phyloP scores from a whole-genome alignment of 2,888 invertebrate species.

The Pristionchus arcanus region DNA sequence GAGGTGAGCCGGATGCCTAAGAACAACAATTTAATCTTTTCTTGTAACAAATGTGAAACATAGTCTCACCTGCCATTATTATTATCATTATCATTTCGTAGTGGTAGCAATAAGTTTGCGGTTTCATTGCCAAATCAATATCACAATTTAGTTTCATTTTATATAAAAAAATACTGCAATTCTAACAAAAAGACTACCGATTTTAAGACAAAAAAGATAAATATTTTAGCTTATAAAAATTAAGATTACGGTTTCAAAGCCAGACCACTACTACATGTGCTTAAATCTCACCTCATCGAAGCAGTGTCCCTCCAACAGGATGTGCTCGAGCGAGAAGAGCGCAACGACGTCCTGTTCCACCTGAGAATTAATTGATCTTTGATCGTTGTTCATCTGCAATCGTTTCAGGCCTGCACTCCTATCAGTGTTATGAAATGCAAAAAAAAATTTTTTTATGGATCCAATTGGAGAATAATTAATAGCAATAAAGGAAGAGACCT shows the following conservation, averaged over 20 bases:
- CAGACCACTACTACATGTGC: not conserved
- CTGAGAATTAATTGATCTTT: slow-evolving; percentile 65
- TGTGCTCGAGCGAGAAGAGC: slow-evolving; percentile 95
- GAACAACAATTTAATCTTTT: too few species aligned
- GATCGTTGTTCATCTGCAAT: too few species aligned
- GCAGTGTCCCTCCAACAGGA: slow-evolving; percentile 95
- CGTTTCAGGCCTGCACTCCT: too few species aligned
- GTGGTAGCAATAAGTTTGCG: too few species aligned
- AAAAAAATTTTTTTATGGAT: too few species aligned
- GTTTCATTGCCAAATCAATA: too few species aligned
- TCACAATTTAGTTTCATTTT: not conserved
- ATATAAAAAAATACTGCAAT: not conserved
- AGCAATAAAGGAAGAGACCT: too few species aligned
- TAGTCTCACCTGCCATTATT: not conserved
- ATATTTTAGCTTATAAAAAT: not conserved
- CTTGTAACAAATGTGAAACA: not conserved
- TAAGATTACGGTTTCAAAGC: not conserved
- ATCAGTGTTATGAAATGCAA: too few species aligned
- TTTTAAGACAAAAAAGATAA: not conserved
- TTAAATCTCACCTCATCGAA: slow-evolving; percentile 86
- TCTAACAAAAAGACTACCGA: not conserved
- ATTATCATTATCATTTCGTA: too few species aligned
- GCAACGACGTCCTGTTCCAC: slow-evolving; percentile 83
- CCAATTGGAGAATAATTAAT: too few species aligned
- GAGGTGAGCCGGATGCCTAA: slow-evolving; percentile 88